A percentile compares a stretch with the other conserved stretches of the same genome.
Conservation (phyloP, 1,140 invertebrate genomes). For the Euschistus heros region DNA sequence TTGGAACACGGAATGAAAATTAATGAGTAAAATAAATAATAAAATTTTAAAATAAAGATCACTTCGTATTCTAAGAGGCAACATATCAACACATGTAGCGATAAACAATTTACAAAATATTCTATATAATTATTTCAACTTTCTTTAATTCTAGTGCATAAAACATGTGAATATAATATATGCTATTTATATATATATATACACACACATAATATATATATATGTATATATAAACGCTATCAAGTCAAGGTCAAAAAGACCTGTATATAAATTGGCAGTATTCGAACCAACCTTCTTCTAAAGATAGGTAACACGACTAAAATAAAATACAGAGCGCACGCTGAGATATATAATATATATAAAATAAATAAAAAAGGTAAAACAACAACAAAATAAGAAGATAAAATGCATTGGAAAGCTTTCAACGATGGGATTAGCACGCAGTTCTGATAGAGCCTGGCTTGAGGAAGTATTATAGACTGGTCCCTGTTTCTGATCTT, state of each 20-base stretch:
- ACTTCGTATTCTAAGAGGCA: conserved; percentile 4
- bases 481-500: conserved; percentile 9
- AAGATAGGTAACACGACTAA: conserved; percentile 8
- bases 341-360: not conserved
- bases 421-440: not conserved
- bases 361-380: not conserved
- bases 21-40: conserved; percentile 9
- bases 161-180: conserved; percentile 17
- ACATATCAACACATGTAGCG: conserved; percentile 12
- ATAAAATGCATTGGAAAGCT: not conserved
- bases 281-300: conserved; percentile 8
- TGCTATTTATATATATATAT: conserved; percentile 10
- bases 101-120: conserved; percentile 17
- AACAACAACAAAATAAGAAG: conserved; percentile 2
- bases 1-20: conserved; percentile 2
- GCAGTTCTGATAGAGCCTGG: conserved; percentile 7
- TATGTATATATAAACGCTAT: conserved; percentile 17
- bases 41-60: too few species aligned
- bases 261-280: conserved; percentile 9
- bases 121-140: conserved; percentile 11
- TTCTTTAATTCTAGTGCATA: conserved; percentile 14
- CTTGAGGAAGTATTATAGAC: conserved; percentile 9
- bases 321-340: conserved; percentile 5
- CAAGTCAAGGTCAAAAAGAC: conserved; percentile 13
- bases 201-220: not conserved